Conservation (phyloP, 2,888 invertebrate genomes). For the Priocnemis perturbator region DNA sequence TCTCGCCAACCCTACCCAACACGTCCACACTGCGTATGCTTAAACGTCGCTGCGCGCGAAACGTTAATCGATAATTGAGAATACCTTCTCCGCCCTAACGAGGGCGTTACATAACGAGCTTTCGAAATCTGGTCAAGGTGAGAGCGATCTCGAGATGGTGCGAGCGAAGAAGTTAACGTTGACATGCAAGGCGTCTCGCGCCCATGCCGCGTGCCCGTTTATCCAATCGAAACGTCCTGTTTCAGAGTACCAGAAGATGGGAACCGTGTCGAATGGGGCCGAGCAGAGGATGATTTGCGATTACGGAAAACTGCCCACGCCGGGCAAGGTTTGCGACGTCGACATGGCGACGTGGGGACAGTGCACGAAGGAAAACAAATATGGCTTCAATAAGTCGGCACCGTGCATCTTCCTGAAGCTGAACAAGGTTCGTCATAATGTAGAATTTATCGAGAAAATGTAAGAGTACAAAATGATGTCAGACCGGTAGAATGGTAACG, state of each 20-base stretch:
- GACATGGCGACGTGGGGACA: slow-evolving; percentile 84
- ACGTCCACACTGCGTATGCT: slow-evolving; percentile 10
- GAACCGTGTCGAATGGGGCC: slow-evolving; percentile 40
- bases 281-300: slow-evolving; percentile 82
- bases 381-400: slow-evolving; percentile 89
- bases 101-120: slow-evolving; percentile 36
- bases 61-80: slow-evolving; percentile 43
- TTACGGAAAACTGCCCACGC: slow-evolving; percentile 79
- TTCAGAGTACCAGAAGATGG: slow-evolving; percentile 46
- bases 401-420: slow-evolving; percentile 98
- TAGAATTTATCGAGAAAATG: no score
- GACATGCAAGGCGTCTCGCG: no score
- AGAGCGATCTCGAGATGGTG: slow-evolving; percentile 15
- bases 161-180: not conserved
- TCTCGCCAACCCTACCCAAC: not conserved
- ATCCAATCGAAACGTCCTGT: no score
- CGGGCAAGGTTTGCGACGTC: slow-evolving; percentile 89
- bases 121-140: slow-evolving; percentile 48
- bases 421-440: slow-evolving; percentile 85
- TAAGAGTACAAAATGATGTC: no score
- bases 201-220: no score
- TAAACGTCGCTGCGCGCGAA: slow-evolving; percentile 13
- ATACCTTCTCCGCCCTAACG: slow-evolving; percentile 36
- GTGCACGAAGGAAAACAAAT: slow-evolving; percentile 87
- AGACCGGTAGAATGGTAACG: no score